Percentiles rank a stretch among this genome's conserved stretches.
Evolutionary conservation across 2,113 vertebrate genomes (phyloP).

Genomic region (Notothenia rossii): DNA sequence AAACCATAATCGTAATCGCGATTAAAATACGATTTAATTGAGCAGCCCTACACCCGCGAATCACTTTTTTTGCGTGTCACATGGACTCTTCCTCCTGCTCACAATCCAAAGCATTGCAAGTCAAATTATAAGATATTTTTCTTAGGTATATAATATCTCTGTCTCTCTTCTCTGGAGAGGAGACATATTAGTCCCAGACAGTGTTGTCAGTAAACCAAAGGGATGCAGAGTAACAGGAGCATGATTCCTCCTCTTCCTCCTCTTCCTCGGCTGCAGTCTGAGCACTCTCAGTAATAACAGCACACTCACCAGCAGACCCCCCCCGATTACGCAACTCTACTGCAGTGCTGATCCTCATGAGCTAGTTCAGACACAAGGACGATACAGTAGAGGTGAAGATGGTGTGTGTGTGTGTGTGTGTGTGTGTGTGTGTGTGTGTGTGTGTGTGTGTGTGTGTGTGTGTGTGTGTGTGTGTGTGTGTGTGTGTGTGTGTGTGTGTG

Average conservation of each 20-base stretch:
- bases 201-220: slow-evolving; percentile 25
- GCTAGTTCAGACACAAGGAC: slow-evolving; percentile 78
- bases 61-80: too few species aligned
- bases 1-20: too few species aligned
- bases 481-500: too few species aligned
- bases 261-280: slow-evolving; percentile 39
- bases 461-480: too few species aligned
- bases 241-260: slow-evolving; percentile 30
- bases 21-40: too few species aligned
- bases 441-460: too few species aligned
- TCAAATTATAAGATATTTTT: slow-evolving; percentile 10
- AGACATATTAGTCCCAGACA: slow-evolving; percentile 38
- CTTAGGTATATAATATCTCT: slow-evolving; percentile 12
- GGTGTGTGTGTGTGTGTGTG: too few species aligned
- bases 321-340: slow-evolving; percentile 71
- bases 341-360: slow-evolving; percentile 76
- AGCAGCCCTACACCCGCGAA: too few species aligned
- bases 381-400: slow-evolving; percentile 72
- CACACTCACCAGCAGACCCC: slow-evolving; percentile 60
- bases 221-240: slow-evolving; percentile 50
- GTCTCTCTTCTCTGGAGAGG: background rate
- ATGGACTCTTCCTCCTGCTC: too few species aligned
- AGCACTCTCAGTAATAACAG: slow-evolving; percentile 70
- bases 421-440: too few species aligned
- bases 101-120: too few species aligned